phyloP scores from a whole-genome alignment of 2,888 invertebrate genomes.

The Tinea semifulvella region DNA sequence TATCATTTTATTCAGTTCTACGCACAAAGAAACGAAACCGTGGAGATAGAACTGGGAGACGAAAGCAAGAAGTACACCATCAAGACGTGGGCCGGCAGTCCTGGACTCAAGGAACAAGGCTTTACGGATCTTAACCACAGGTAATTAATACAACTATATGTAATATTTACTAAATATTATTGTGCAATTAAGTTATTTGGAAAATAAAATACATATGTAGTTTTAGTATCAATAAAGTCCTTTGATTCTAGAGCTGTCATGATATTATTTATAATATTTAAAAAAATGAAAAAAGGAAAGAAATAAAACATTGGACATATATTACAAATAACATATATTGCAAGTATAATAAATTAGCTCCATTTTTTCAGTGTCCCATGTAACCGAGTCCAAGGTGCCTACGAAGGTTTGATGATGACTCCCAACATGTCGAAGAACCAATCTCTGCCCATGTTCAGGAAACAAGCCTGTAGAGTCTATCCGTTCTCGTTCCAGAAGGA shows the following conservation, averaged over 20 bases:
- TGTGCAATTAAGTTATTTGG: too few relatives aligned
- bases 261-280: too few relatives aligned
- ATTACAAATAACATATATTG: too few relatives aligned
- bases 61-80: slow-evolving; percentile 56
- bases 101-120: slow-evolving; percentile 76
- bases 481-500: slow-evolving; percentile 42
- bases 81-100: slow-evolving; percentile 69
- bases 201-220: too few relatives aligned
- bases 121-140: slow-evolving; percentile 53
- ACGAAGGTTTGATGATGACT: slow-evolving; percentile 79
- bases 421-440: slow-evolving; percentile 60
- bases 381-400: slow-evolving; percentile 74
- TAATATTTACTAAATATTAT: too few relatives aligned
- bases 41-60: slow-evolving; percentile 42
- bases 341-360: too few relatives aligned
- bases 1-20: slow-evolving; percentile 38
- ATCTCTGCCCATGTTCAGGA: slow-evolving; percentile 73
- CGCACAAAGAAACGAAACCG: slow-evolving; percentile 32
- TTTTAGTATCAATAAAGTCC: too few relatives aligned
- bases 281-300: too few relatives aligned
- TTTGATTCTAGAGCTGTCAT: too few relatives aligned
- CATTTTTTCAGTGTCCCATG: slow-evolving; percentile 67
- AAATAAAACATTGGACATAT: too few relatives aligned
- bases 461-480: slow-evolving; percentile 81
- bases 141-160: too few relatives aligned